Base-by-base conservation (phyloP, 2,888 invertebrate species). In the Drosophila emarginata region DNA sequence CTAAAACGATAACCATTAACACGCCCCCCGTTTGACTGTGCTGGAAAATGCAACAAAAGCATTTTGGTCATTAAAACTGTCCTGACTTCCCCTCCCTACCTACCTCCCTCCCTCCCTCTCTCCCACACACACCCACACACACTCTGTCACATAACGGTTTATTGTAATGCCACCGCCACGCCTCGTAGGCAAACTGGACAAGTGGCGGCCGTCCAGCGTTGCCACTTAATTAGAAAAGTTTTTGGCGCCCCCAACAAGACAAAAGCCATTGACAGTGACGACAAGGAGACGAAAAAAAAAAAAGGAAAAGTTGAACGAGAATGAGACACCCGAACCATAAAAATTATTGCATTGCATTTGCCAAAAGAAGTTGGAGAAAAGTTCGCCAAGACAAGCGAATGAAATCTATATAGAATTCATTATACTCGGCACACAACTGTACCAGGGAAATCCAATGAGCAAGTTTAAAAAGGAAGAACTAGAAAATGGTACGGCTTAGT, bases 141-240 rank as follows among this genome's bases (percentile, higher is more conserved):
- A 15, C 15, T 45, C 1, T 1, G 11, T 15, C 11, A 59, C 87
- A 87, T 87, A 81, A 87, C 82, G 70, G 68, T 84, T 87, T 84
- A 87, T 84, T 84, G 87, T 87, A 87, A 87, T 79, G 75, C 77
- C 77, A 59, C 66, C 80, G 72, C 72, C 45, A 45, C 45, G 21
- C 18, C 45, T 75, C 72, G 80, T 85, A 82, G 83, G 84, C 86
- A 83, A 83, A 56, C 53, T 65, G 72, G 36, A 69, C 72, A 72
- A 71, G 71, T 80, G 86, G 67, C 63, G 64, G 52, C 64, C 69
- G 70, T 57, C 57, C 72, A 64, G 74, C 80, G 77, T 79, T 85
- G 87, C 83, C 80, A 85, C 88, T 88, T 85, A 85, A 85, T 85
- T 85, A 87, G 88, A 85, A 85, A 85, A 85, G 85, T 85, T 85